Evolutionary conservation across 2,888 invertebrate species (phyloP).

Genomic region (Athalia cordata): DNA sequence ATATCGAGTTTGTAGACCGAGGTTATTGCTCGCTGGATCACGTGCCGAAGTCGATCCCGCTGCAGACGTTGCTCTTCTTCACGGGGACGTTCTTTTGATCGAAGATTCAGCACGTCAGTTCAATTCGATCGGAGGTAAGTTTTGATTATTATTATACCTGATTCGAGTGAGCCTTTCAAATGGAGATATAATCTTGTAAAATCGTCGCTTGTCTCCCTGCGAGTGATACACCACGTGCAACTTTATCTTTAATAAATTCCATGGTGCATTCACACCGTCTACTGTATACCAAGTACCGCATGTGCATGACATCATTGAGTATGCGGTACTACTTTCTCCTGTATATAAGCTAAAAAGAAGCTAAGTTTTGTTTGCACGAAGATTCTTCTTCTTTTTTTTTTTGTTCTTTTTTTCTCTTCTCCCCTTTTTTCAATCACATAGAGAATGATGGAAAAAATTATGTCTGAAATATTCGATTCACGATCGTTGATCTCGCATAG

Average conservation of each 20-base stretch:
- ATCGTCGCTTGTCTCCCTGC: neutral
- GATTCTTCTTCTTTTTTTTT: too few relatives aligned
- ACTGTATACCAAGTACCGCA: neutral
- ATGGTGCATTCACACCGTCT: neutral
- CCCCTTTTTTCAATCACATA: too few relatives aligned
- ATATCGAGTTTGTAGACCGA: constrained; percentile 70
- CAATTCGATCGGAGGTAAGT: constrained; percentile 76
- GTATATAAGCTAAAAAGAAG: too few relatives aligned
- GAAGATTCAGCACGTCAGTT: constrained; percentile 77
- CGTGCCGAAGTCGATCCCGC: constrained; percentile 79
- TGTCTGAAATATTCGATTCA: too few relatives aligned
- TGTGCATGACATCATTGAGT: neutral
- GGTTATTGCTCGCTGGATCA: constrained; percentile 79
- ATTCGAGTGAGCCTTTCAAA: neutral
- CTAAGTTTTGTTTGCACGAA: too few relatives aligned
- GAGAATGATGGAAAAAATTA: too few relatives aligned
- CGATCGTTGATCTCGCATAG: too few relatives aligned
- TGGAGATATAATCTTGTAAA: neutral
- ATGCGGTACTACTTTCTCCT: neutral
- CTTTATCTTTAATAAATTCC: too few relatives aligned
- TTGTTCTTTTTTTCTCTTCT: too few relatives aligned
- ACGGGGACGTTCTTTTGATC: constrained; percentile 80
- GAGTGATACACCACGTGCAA: neutral
- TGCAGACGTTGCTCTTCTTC: constrained; percentile 77
- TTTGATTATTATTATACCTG: neutral